Evolutionary conservation across 2,797 vertebrate species (phyloP).

Genomic region (Antennarius maculatus): DNA sequence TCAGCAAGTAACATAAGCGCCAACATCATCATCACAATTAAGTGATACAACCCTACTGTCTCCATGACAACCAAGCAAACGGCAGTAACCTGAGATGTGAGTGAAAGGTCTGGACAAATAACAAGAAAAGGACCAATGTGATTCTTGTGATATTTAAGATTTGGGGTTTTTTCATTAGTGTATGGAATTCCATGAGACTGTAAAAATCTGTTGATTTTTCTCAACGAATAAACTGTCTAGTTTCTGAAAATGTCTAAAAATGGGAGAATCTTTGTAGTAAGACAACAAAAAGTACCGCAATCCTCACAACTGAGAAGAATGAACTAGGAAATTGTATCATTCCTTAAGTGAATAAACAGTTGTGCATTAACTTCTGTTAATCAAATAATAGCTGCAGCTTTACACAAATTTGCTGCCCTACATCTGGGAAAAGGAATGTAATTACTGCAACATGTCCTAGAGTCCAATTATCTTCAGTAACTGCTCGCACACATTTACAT

Average conservation of each 20-base stretch:
- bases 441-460: not conserved
- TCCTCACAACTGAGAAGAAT: not conserved
- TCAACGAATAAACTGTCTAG: not conserved
- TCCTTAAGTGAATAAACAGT: too few relatives aligned
- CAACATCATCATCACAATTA: not conserved
- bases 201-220: not conserved
- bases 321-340: not conserved
- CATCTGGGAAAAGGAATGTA: conserved; percentile 8
- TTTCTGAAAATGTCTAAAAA: not conserved
- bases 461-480: conserved; percentile 13
- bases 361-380: too few relatives aligned
- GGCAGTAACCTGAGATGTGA: conserved; percentile 10
- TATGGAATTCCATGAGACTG: not conserved
- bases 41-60: conserved; percentile 17
- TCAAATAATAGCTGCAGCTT: too few relatives aligned
- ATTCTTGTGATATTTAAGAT: not conserved
- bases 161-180: not conserved
- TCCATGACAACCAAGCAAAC: conserved; percentile 29
- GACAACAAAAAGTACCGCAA: not conserved
- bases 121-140: not conserved
- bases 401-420: not conserved
- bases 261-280: not conserved
- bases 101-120: conserved; percentile 22
- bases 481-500: conserved; percentile 31
- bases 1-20: not conserved